Evolutionary conservation across 2,113 vertebrate genomes (phyloP).

Genomic region (Smithornis capensis): DNA sequence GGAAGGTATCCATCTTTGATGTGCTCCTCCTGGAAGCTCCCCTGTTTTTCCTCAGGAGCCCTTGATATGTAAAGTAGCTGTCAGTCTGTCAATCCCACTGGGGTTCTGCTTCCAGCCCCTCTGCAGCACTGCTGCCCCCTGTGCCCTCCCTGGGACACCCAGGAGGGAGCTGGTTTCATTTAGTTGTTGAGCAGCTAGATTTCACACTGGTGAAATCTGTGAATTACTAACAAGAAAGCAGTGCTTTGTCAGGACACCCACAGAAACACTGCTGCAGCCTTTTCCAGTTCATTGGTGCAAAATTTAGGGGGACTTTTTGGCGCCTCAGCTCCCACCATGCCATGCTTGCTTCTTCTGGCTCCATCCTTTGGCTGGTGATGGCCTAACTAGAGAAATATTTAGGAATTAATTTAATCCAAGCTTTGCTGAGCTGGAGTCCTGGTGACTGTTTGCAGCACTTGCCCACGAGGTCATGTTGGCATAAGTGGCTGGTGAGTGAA

Average conservation of each 20-base stretch:
- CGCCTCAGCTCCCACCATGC: neutral
- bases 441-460: neutral
- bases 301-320: neutral
- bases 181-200: neutral
- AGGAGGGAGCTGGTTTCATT: neutral
- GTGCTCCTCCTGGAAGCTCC: neutral
- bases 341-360: neutral
- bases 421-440: neutral
- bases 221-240: neutral
- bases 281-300: neutral
- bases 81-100: accelerated
- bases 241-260: neutral
- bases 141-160: neutral
- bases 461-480: accelerated
- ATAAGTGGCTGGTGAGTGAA: neutral
- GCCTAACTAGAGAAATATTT: neutral
- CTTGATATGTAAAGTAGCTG: accelerated
- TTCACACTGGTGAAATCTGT: neutral
- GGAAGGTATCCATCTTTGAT: neutral
- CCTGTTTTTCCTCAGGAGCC: neutral
- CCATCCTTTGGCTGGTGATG: neutral
- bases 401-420: neutral
- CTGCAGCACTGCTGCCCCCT: accelerated
- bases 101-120: neutral
- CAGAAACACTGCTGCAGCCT: accelerated